Conservation (phyloP, 2,113 vertebrate genomes). For the Pedetes capensis region DNA sequence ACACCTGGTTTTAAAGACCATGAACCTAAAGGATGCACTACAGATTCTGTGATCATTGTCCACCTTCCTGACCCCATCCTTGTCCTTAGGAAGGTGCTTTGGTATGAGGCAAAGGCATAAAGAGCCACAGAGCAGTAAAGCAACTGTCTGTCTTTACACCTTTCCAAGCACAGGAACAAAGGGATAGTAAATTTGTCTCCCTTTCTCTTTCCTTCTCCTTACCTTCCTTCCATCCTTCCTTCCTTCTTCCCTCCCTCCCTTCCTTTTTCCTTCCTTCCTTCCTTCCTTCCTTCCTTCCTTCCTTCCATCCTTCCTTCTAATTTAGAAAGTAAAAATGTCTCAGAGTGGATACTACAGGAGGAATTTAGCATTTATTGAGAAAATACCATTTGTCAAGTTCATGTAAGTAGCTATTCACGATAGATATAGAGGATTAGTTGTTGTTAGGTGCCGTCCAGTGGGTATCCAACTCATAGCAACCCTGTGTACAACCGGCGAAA, state of each 20-base stretch:
- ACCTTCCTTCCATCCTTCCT: too few species aligned
- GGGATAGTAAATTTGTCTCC: neutral
- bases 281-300: too few species aligned
- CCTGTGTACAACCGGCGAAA: too few species aligned
- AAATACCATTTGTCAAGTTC: neutral
- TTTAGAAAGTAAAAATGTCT: neutral
- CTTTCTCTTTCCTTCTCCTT: neutral
- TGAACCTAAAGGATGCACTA: neutral
- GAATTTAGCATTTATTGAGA: neutral
- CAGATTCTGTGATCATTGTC: neutral
- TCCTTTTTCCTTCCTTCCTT: fast-evolving
- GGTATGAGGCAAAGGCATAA: neutral
- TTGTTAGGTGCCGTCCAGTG: too few species aligned
- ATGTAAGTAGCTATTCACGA: neutral
- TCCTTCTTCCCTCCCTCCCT: too few species aligned
- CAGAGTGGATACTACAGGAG: neutral
- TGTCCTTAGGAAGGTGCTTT: too few species aligned
- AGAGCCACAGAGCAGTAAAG: neutral
- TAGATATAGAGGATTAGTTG: neutral
- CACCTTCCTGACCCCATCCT: neutral
- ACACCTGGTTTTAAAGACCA: neutral
- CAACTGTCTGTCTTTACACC: neutral
- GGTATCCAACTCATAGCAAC: too few species aligned
- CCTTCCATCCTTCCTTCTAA: neutral
- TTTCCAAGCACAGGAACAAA: neutral